Percentiles rank a stretch among this genome's conserved stretches.
phyloP scores from a whole-genome alignment of 2,888 invertebrate species.

The Catocala fraxini region DNA sequence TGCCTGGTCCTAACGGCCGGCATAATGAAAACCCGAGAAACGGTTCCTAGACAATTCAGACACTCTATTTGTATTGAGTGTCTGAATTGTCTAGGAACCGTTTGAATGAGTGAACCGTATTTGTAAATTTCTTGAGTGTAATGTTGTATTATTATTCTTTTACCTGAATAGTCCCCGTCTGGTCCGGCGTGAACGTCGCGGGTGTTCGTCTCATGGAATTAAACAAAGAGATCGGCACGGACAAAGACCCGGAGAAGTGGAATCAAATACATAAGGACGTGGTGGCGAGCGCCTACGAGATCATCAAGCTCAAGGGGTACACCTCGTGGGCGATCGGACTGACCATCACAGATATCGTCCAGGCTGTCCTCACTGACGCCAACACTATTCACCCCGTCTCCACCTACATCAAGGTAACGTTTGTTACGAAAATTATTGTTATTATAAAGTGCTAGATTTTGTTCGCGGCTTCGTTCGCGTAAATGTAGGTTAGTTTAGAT shows the following conservation, averaged over 20 bases:
- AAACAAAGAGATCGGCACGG: constrained; percentile 91
- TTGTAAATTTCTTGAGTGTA: no score
- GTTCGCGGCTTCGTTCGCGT: no score
- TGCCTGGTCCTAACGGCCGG: no score
- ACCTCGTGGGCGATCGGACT: constrained; percentile 97
- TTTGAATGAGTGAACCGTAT: no score
- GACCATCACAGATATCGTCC: constrained; percentile 91
- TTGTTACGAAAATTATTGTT: no score
- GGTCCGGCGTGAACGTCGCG: constrained; percentile 97
- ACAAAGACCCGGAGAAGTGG: constrained; percentile 93
- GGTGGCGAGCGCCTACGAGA: constrained; percentile 95
- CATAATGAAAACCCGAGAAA: no score
- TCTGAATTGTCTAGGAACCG: no score
- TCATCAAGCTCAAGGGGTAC: constrained; percentile 95
- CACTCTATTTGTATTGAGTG: no score
- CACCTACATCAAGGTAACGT: constrained; percentile 90
- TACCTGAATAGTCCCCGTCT: constrained; percentile 91
- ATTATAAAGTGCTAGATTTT: not conserved
- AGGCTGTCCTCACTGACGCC: constrained; percentile 91
- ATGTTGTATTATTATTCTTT: no score
- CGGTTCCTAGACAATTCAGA: no score
- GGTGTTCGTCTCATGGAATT: constrained; percentile 94
- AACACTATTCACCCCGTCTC: constrained; percentile 93
- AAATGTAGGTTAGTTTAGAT: not conserved
- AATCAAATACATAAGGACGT: constrained; percentile 92